Base-by-base conservation (phyloP, 1,140 invertebrate species). In the Propsilocerus akamusi region DNA sequence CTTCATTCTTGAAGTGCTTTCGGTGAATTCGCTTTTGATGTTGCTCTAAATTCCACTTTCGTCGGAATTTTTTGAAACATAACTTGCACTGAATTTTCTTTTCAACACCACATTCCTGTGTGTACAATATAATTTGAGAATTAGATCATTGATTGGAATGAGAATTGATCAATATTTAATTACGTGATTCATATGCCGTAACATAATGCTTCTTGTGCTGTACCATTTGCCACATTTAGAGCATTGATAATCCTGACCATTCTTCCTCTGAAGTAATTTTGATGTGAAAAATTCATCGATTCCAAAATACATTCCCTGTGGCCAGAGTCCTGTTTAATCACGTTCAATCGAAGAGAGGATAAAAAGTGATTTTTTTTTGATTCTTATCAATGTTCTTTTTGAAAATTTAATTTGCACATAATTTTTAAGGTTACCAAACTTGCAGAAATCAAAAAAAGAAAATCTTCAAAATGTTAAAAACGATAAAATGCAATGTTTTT, bases 181-280 rank as follows among this genome's bases (percentile, higher is more conserved):
- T 20, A 14, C 49, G 26, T 49, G 49, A 26, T 51, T 51, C 24
- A 34, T 25, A 23, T 51, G 50, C 11, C 50, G 25, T 20, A 51
- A 34, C 50, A 51, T 51, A 20, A 51, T 51, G 25, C 46, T 51
- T 26, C 50, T 14, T 34, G 50, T 48, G 25, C 46, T 30, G 26
- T 51, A 51, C 25, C 24, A 48, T 47, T 24, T 23, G 11, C 50
- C 46, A 51, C 46, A 51, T 48, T 51, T 51, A 26, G 14, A 26
- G 22, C 49, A 49, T 11, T 26, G 20, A 25, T 37, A 26, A 14
- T 41, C 34, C 10, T 41, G 34, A 5, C 34, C 34, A 5, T 41
- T 41, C 22, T 41, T 41, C 2, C 34, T 20, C 11, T 41, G 34
- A 2, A 41, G 14, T 41, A 41, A 20, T 41, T 41, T 41, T n/a